These are phyloP conservation scores for Drosophila pseudotakahashii DNA, from an alignment of 2,888 invertebrate genomes.

Conservation along the genomic window DNA sequence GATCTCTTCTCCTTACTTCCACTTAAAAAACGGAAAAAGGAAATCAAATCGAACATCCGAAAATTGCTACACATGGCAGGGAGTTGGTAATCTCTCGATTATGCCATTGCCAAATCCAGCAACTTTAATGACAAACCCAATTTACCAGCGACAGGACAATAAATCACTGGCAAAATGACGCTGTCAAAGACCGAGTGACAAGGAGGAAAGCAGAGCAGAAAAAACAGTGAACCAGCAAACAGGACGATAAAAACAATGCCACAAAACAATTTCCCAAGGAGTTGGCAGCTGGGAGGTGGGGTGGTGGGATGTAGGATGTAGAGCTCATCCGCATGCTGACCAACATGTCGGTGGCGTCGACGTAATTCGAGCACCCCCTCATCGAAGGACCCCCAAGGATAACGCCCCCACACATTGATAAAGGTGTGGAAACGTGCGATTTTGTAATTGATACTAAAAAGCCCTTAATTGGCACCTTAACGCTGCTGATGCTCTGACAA, in stretches of 20 bases:
- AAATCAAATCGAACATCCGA: conserved; percentile 11
- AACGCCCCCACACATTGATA: conserved; percentile 50
- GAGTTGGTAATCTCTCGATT: conserved; percentile 50
- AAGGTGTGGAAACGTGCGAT: conserved; percentile 81
- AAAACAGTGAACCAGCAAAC: conserved; percentile 23
- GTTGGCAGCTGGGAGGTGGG: conserved; percentile 6
- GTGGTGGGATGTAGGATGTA: background rate
- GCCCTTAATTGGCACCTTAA: conserved; percentile 84
- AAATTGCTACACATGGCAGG: conserved; percentile 2
- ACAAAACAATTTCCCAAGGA: conserved; percentile 74
- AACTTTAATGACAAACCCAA: conserved; percentile 73
- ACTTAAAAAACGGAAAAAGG: background rate
- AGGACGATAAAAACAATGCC: conserved; percentile 62
- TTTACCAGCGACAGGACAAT: conserved; percentile 61
- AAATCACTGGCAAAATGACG: conserved; percentile 75
- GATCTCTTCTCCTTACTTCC: background rate
- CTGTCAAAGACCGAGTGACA: conserved; percentile 69
- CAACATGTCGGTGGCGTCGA: conserved; percentile 56
- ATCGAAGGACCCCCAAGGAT: conserved; percentile 28
- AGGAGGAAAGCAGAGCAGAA: conserved; percentile 4
- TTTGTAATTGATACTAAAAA: conserved; percentile 85
- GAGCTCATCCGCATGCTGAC: conserved; percentile 52
- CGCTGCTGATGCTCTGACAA: conserved; percentile 82
- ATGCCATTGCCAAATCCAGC: conserved; percentile 49
- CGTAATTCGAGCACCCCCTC: conserved; percentile 41